Evolutionary conservation across 2,113 vertebrate genomes (phyloP).

Genomic region (Oceanodroma tethys): DNA sequence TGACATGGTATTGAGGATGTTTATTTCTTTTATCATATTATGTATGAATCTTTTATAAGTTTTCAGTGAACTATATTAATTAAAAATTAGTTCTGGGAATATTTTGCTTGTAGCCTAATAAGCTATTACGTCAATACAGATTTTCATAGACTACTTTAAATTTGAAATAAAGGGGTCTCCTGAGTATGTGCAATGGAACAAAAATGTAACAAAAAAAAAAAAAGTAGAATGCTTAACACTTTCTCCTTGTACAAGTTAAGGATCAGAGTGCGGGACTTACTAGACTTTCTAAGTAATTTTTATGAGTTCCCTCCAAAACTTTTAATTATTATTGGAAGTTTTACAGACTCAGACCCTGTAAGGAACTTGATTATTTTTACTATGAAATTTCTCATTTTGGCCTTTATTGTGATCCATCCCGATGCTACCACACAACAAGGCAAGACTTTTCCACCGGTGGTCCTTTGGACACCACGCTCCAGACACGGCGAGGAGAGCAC

Average conservation of each 20-base stretch:
- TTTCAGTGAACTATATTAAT: slow-evolving; percentile 71
- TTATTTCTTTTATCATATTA: slow-evolving; percentile 72
- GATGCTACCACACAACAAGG: neutral
- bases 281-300: neutral
- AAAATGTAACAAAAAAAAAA: neutral
- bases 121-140: slow-evolving; percentile 69
- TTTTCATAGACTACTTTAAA: slow-evolving; percentile 59
- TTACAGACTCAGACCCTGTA: neutral
- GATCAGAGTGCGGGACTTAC: neutral
- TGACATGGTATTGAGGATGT: slow-evolving; percentile 68
- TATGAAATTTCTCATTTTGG: neutral
- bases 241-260: neutral
- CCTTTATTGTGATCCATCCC: neutral
- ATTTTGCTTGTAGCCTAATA: slow-evolving; percentile 70
- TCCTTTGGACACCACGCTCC: neutral
- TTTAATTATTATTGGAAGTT: neutral
- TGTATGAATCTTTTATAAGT: slow-evolving; percentile 71
- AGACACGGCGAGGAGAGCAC: fast-evolving
- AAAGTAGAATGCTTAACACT: neutral
- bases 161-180: slow-evolving; percentile 61
- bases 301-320: neutral
- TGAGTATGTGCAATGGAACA: slow-evolving; percentile 12
- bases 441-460: neutral
- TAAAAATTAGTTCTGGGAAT: slow-evolving; percentile 74
- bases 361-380: neutral